Evolutionary conservation across 2,888 invertebrate species (phyloP), one percentile per base, ranked within the genome.

Genomic region (Drosophila anomelani): DNA sequence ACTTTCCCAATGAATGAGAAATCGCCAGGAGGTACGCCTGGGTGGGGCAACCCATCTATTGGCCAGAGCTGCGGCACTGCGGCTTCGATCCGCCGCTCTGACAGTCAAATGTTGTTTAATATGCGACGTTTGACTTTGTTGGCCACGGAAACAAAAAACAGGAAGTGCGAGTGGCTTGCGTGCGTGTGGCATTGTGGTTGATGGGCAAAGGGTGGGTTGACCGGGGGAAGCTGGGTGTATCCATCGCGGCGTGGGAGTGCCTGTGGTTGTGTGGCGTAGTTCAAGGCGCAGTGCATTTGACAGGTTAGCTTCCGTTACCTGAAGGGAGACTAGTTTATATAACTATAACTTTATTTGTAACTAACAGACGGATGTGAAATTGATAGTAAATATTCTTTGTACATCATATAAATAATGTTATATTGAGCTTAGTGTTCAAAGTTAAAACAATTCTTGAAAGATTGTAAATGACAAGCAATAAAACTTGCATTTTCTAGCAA

Each of bases 51-150:
- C 10, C 38, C 36, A 32, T 60, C 39, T 23, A 47, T n/a, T 13
- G n/a, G 20, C 49, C 54, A 20, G 53, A 20, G 41, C 47, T 51
- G 51, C 20, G 51, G 34, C 38, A 9, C 12, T 43, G 55, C 47
- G 17, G 47, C 55, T 64, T 63, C 55, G 54, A 73, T 75, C 47
- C 36, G 56, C 54, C 55, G 59, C 44, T 39, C 75, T 64, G 67
- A 63, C 67, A 46, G 51, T 36, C 68, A 44, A 64, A 77, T 67
- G 68, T 76, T 69, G 77, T 73, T 77, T 73, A 77, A 77, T 74
- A 77, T 77, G 62, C 77, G 74, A 43, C 56, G 54, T 61, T 66
- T 77, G 77, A 73, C 77, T 77, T 77, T 75, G 59, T 60, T 77
- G 57, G 59, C 71, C 55, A 49, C 29, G 36, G 55, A 54, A 64